A percentile compares a stretch with the other conserved stretches of the same genome.
These are phyloP conservation scores for Epinephelus moara DNA, from an alignment of 2,113 vertebrate genomes.

Conservation along the genomic window DNA sequence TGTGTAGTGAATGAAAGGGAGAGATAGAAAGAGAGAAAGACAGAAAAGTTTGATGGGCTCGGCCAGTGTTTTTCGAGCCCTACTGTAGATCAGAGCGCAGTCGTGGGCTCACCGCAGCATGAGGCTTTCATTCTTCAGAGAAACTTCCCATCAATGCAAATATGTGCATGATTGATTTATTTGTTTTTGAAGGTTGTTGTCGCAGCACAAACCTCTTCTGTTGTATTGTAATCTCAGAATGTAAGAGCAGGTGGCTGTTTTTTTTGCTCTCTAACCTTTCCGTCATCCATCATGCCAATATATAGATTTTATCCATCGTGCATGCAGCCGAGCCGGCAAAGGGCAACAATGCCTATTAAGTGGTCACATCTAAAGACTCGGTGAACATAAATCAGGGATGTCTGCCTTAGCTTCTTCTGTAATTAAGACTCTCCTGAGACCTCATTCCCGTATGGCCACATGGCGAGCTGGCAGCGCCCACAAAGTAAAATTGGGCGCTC, in stretches of 20 bases:
- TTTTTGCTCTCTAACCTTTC: background rate
- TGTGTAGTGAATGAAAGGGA: slow-evolving; percentile 3
- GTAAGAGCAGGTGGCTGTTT: slow-evolving; percentile 27
- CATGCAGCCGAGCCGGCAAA: slow-evolving; percentile 35
- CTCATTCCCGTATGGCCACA: slow-evolving; percentile 72
- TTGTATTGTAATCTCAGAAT: background rate
- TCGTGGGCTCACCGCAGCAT: slow-evolving; percentile 2
- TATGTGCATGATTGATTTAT: background rate
- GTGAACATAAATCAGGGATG: slow-evolving; percentile 74
- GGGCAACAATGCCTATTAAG: slow-evolving; percentile 74
- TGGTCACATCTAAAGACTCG: slow-evolving; percentile 73
- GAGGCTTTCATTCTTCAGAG: slow-evolving; percentile 18
- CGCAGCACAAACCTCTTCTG: background rate
- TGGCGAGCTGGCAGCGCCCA: slow-evolving; percentile 77
- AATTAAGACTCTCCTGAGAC: slow-evolving; percentile 81
- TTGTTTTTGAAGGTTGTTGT: slow-evolving; percentile 13
- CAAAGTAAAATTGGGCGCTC: slow-evolving; percentile 75
- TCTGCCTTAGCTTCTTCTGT: slow-evolving; percentile 73
- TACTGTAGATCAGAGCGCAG: slow-evolving; percentile 18
- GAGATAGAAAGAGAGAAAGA: slow-evolving; percentile 3
- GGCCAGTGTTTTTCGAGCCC: slow-evolving; percentile 9
- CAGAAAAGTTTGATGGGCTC: slow-evolving; percentile 21
- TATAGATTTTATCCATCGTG: slow-evolving; percentile 31
- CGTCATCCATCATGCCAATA: background rate
- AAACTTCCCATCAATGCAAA: slow-evolving; percentile 32